phyloP scores from a whole-genome alignment of 2,888 invertebrate genomes.

The Alloscopus bannaensis region DNA sequence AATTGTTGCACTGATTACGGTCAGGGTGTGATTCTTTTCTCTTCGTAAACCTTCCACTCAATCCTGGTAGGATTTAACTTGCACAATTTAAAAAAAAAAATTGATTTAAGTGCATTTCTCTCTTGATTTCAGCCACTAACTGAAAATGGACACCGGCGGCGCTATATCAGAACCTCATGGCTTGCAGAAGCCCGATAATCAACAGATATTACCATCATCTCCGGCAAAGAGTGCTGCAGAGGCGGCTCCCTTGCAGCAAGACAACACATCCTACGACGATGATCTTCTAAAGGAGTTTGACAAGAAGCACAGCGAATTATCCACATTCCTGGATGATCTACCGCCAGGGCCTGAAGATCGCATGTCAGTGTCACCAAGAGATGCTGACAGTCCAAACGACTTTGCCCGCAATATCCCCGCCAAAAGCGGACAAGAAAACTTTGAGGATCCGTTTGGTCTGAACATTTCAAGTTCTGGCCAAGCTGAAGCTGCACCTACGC shows the following conservation, averaged over 20 bases:
- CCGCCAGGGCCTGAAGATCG: slow-evolving; percentile 32
- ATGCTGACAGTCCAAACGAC: slow-evolving; percentile 28
- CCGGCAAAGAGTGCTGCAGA: slow-evolving; percentile 31
- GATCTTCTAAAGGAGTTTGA: slow-evolving; percentile 66
- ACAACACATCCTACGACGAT: slow-evolving; percentile 53
- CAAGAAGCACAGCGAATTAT: slow-evolving; percentile 65
- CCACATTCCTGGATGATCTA: slow-evolving; percentile 64
- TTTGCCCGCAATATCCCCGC: slow-evolving; percentile 1
- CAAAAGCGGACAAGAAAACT: slow-evolving; percentile 1
- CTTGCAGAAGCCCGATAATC: slow-evolving; percentile 6
- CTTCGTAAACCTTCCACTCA: background rate
- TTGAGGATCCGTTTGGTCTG: slow-evolving; percentile 66
- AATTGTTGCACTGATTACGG: background rate
- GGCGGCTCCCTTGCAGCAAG: slow-evolving; percentile 5
- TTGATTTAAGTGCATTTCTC: background rate
- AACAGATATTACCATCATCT: slow-evolving; percentile 34
- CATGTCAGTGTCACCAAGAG: slow-evolving; percentile 31
- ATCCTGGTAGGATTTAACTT: no score
- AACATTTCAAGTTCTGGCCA: slow-evolving; percentile 39
- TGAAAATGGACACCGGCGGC: slow-evolving; percentile 43
- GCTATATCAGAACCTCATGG: slow-evolving; percentile 17
- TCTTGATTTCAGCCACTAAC: slow-evolving; percentile 11
- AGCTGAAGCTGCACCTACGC: slow-evolving; percentile 23
- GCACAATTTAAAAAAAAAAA: no score
- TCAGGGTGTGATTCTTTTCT: background rate